These are phyloP conservation scores for Spheniscus humboldti DNA, from an alignment of 2,797 vertebrate genomes.

Conservation along the genomic window DNA sequence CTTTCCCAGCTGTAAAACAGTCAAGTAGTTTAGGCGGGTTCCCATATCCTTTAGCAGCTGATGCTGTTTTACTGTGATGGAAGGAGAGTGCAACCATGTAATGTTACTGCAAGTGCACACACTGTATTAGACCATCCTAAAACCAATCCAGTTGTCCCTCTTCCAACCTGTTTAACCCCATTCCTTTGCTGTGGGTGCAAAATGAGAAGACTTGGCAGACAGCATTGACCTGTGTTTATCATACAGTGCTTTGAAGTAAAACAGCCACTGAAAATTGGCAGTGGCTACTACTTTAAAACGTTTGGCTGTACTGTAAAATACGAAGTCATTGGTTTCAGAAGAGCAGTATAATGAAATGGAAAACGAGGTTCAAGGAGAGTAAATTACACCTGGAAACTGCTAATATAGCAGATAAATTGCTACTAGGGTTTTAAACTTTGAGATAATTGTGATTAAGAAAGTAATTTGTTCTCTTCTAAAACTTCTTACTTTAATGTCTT, in stretches of 20 bases:
- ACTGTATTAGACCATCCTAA: background rate
- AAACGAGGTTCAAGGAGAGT: background rate
- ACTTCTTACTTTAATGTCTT: background rate
- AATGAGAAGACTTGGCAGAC: background rate
- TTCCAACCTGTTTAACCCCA: background rate
- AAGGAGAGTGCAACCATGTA: fast-evolving
- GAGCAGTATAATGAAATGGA: background rate
- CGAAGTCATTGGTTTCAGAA: background rate
- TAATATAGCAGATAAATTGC: background rate
- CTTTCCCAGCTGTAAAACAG: background rate
- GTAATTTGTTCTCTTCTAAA: background rate
- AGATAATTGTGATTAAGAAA: background rate
- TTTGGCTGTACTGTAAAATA: background rate
- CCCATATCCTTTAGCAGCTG: background rate
- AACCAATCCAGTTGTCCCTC: background rate
- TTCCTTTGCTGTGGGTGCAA: background rate
- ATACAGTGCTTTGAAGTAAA: background rate
- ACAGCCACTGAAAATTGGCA: background rate
- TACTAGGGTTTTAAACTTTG: background rate
- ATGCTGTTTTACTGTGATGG: background rate
- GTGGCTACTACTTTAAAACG: background rate
- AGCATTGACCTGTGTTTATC: background rate
- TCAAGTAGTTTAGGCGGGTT: background rate
- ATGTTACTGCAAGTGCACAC: background rate
- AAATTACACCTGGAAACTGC: background rate